Evolutionary conservation across 1,140 invertebrate species (phyloP).

Genomic region (Dufourea novaeangliae): DNA sequence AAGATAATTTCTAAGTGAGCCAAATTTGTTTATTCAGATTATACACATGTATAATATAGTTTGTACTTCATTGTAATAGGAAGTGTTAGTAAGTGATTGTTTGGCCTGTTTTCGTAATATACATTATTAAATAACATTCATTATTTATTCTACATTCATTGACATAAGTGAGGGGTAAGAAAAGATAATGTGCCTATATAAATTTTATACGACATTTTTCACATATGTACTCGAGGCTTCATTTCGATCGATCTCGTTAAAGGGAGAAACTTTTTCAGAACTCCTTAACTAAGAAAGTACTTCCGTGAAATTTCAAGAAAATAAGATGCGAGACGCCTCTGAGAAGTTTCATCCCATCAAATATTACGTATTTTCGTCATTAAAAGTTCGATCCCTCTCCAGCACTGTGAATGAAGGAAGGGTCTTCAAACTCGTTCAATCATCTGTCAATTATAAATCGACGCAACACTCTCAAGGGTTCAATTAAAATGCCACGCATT

Average conservation of each 20-base stretch:
- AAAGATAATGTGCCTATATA: no score
- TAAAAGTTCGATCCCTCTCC: conserved; percentile 29
- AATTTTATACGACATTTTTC: background rate
- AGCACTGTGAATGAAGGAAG: no score
- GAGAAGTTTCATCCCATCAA: conserved; percentile 10
- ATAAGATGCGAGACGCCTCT: conserved; percentile 29
- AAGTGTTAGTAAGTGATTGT: no score
- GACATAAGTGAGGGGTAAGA: no score
- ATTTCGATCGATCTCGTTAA: conserved; percentile 28
- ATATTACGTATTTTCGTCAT: conserved; percentile 21
- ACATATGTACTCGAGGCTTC: background rate
- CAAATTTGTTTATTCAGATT: no score
- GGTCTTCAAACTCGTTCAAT: background rate
- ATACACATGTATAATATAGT: no score
- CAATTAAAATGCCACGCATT: conserved; percentile 19
- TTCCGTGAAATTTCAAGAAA: conserved; percentile 29
- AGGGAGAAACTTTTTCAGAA: conserved; percentile 4
- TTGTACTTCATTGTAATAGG: no score
- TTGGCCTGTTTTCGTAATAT: no score
- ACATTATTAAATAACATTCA: no score
- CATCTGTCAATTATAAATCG: background rate
- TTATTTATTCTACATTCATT: no score
- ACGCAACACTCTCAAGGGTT: no score
- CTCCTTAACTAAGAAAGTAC: conserved; percentile 21
- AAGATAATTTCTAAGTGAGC: no score